Evolutionary conservation across 2,113 vertebrate species (phyloP).

Genomic region (Macquaria ambigua): DNA sequence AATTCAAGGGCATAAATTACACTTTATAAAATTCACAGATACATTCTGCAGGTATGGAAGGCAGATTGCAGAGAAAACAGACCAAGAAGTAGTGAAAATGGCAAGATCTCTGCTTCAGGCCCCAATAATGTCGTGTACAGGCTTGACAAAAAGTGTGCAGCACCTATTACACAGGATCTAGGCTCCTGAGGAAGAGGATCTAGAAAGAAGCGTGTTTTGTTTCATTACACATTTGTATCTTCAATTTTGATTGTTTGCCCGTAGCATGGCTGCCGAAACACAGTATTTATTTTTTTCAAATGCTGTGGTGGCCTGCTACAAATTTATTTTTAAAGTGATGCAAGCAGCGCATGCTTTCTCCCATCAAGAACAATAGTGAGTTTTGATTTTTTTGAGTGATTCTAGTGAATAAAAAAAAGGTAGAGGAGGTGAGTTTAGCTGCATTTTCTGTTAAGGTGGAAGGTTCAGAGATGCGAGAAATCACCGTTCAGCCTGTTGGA

Average conservation of each 20-base stretch:
- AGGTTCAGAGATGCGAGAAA: neutral
- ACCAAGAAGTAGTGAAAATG: neutral
- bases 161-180: neutral
- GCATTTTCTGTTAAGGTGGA: neutral
- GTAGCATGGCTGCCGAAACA: neutral
- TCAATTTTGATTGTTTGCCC: neutral
- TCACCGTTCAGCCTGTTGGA: too few species aligned
- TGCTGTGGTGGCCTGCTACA: neutral
- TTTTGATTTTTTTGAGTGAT: neutral
- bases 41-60: neutral
- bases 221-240: neutral
- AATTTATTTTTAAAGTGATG: neutral
- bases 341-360: neutral
- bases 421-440: neutral
- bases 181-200: neutral
- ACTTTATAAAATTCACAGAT: too few species aligned
- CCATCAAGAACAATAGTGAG: neutral
- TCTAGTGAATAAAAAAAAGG: neutral
- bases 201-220: neutral
- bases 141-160: neutral
- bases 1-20: too few species aligned
- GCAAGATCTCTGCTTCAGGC: neutral
- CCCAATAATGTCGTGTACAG: too few species aligned
- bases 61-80: neutral
- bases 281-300: neutral